phyloP scores from a whole-genome alignment of 2,113 vertebrate genomes.

The Apistogramma diplotaenia region DNA sequence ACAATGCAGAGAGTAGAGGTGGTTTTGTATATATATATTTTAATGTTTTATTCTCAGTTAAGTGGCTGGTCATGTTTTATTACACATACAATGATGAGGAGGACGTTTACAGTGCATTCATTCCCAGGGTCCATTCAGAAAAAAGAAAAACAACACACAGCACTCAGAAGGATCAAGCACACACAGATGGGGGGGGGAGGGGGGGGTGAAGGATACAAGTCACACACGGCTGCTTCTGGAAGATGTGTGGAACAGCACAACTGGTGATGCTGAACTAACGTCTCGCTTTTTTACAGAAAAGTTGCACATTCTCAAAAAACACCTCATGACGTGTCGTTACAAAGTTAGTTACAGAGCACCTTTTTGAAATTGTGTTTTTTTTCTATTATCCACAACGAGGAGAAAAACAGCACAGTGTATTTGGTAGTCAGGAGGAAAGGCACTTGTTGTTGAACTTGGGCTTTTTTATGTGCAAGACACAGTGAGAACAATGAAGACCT shows the following conservation, averaged over 20 bases:
- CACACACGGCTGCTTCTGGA: conserved; percentile 27
- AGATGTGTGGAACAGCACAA: conserved; percentile 17
- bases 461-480: neutral
- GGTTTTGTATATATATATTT: conserved; percentile 46
- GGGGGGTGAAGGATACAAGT: conserved; percentile 4
- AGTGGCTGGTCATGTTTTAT: conserved; percentile 72
- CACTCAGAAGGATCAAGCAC: conserved; percentile 39
- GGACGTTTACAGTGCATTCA: conserved; percentile 64
- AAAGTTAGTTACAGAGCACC: conserved; percentile 69
- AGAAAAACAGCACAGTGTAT: conserved; percentile 39
- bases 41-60: conserved; percentile 72
- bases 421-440: conserved; percentile 54
- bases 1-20: neutral
- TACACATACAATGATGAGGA: conserved; percentile 59
- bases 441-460: conserved; percentile 6
- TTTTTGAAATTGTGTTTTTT: conserved; percentile 62
- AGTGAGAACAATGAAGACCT: neutral
- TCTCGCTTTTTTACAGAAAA: conserved; percentile 9
- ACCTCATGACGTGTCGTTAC: neutral
- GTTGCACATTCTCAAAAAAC: conserved; percentile 10
- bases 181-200: conserved; percentile 17
- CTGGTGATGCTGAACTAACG: conserved; percentile 1
- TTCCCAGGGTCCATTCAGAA: conserved; percentile 51
- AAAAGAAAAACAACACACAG: conserved; percentile 2
- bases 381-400: conserved; percentile 16